Evolutionary conservation across 2,888 invertebrate species (phyloP), one percentile per base, ranked within the genome.

Genomic region (Augochlorella aurata): DNA sequence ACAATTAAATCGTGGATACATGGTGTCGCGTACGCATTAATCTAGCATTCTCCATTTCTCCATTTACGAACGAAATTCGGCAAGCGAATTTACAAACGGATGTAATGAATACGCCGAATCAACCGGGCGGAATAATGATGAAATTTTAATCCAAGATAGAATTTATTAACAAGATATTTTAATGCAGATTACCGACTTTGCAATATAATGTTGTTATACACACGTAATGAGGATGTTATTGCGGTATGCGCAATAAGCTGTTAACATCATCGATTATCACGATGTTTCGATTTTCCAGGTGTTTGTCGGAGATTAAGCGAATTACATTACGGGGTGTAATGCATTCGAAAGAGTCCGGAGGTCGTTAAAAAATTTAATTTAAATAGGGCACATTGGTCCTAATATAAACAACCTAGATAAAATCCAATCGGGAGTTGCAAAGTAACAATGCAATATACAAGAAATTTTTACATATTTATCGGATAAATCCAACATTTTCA

Each of bases 91-190:
- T 61, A 67, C 72, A 63, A 68, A 49, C 68, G 61, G 61, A n/a
- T 80, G 45, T 54, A 72, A 80, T 73, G 38, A 38, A 52, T 12
- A 45, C 24, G 29, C 68, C 52, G 61, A 68, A 80, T 80, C 73
- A 65, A 50, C 16, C 12, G n/a, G 9, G 44, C 18, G 12, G 58
- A 21, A 29, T 52, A 65, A 38, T 52, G 72, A 78, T 66, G 65
- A 50, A 65, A 71, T 70, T 81, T 74, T 75, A 70, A 81, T 81
- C 63, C 54, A 45, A 24, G 70, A 16, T 4, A 38, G 61, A 74
- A 81, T 81, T 74, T 71, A 81, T 81, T 74, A 71, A 67, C 61
- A 71, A 69, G 66, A 74, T 71, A 81, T 81, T 81, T 71, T 61
- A 74, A 81, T 44, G 65, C 49, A 61, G 52, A 81, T 81, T 81